These are phyloP conservation scores for Malurus splendens DNA, from an alignment of 2,797 vertebrate species.

Conservation along the genomic window DNA sequence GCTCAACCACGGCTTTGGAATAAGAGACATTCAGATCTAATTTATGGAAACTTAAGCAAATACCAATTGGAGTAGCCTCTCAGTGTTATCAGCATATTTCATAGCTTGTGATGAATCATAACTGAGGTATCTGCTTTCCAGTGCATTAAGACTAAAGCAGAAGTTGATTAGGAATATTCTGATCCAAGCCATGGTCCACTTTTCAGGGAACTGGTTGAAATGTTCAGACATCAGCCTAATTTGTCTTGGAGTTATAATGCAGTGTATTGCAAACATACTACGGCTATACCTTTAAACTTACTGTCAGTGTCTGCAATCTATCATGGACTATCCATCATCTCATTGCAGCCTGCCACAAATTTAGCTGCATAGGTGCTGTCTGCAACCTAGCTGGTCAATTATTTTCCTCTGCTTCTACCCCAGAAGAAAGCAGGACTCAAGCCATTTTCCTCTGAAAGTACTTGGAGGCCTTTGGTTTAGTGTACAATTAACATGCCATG, in stretches of 20 bases:
- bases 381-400: neutral
- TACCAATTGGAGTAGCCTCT: neutral
- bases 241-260: neutral
- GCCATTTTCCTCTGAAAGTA: neutral
- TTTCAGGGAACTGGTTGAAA: neutral
- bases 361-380: neutral
- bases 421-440: neutral
- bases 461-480: neutral
- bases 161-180: neutral
- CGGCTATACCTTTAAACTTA: neutral
- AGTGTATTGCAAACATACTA: neutral
- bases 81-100: neutral
- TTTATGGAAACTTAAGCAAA: conserved; percentile 18
- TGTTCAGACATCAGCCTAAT: neutral
- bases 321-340: neutral
- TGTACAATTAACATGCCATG: neutral
- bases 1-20: conserved; percentile 26
- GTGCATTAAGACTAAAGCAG: neutral
- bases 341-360: neutral
- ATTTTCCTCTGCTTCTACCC: neutral
- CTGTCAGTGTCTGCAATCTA: neutral
- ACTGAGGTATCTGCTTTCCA: neutral
- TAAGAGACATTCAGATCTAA: conserved; percentile 20
- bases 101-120: neutral
- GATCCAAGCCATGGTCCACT: neutral